phyloP scores from a whole-genome alignment of 2,113 vertebrate genomes.

The Nerophis ophidion region DNA sequence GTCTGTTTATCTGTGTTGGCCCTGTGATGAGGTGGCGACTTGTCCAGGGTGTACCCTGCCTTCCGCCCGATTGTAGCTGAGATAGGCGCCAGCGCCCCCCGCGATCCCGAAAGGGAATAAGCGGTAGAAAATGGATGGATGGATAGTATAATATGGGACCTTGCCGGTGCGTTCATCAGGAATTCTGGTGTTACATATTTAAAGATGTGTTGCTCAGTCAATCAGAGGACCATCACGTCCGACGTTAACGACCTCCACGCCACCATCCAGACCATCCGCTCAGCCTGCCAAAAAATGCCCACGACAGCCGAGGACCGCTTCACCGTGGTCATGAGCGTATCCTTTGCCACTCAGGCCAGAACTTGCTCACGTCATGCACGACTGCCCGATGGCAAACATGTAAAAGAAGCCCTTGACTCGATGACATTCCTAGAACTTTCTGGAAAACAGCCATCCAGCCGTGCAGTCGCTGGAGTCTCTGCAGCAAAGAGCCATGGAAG shows the following conservation, averaged over 20 bases:
- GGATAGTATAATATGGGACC: too few species aligned
- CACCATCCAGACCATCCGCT: conserved; percentile 86
- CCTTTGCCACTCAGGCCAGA: conserved; percentile 52
- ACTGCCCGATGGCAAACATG: too few species aligned
- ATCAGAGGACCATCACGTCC: conserved; percentile 81
- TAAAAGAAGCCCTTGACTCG: conserved; percentile 67
- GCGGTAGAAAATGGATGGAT: too few species aligned
- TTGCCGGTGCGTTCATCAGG: too few species aligned
- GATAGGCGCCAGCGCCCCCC: too few species aligned
- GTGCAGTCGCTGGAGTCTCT: conserved; percentile 85
- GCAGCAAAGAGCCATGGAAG: conserved; percentile 86
- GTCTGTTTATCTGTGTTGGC: too few species aligned
- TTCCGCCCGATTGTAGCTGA: too few species aligned
- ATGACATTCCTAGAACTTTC: conserved; percentile 76
- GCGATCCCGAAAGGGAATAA: too few species aligned
- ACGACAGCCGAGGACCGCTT: conserved; percentile 85
- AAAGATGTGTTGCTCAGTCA: conserved; percentile 68
- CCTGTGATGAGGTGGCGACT: too few species aligned
- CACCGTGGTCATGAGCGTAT: conserved; percentile 88
- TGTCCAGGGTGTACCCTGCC: too few species aligned
- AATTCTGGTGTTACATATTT: not conserved
- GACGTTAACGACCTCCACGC: conserved; percentile 87
- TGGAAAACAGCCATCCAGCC: conserved; percentile 87
- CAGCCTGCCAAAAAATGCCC: conserved; percentile 84
- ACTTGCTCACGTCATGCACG: too few species aligned